Base-by-base conservation (phyloP, 1,140 invertebrate species). In the Linepithema humile region DNA sequence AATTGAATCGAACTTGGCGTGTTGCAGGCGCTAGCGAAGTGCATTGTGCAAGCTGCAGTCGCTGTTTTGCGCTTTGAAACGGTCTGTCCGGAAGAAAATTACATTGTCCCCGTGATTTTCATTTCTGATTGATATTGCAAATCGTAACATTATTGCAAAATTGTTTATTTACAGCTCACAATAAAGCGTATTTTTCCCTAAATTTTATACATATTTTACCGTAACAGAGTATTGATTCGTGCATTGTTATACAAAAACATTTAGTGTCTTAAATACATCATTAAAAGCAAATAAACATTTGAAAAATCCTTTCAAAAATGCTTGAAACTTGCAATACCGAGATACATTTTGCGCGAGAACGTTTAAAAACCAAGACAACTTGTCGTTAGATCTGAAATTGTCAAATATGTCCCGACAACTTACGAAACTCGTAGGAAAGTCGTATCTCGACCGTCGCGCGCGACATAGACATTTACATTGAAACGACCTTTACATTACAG, bases 381-480 rank as follows among this genome's bases (percentile, higher is more conserved):
- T 55, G 10, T 67, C 15, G 7, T 35, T 59, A 35, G 17, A 40
- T 65, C 2, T 7, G 10, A 38, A 78, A 65, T 69, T 17, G 35
- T 17, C 48, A 32, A 78, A 64, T 26, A 23, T 38, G 15, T 20
- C 23, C 6, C 62, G 23, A 45, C 43, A 78, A 69, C 32, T 78
- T 70, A 55, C 35, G 35, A 80, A 69, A 45, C 10, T 45, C 43
- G 43, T 45, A 45, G n/a, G n/a, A n/a, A n/a, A 77, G 17, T 80
- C 75, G 64, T 40, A 55, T 43, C n/a, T 23, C 15, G 59, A 20
- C 17, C 10, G 26, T 40, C 17, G 62, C 62, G 75, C 64, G 23
- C 75, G 48, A 35, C 62, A 53, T 6, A 55, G 75, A 78, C 75
- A 80, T 80, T 80, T 80, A 80, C 75, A 80, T 80, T 26, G 75